Base-by-base conservation (phyloP, 2,888 invertebrate species). In the Clunio marinus region DNA sequence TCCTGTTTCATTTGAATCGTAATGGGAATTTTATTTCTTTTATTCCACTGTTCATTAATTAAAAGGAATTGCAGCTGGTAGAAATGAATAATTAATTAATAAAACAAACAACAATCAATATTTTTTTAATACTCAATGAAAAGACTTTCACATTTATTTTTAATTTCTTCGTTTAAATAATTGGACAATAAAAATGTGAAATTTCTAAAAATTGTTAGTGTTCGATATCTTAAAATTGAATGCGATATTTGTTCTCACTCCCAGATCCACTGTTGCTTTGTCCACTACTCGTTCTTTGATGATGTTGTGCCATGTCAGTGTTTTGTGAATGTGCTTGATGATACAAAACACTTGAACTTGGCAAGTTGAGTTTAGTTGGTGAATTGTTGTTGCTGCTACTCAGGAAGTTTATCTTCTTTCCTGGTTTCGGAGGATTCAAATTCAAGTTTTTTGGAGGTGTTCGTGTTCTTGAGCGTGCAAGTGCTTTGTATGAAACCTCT, bases 161-260 rank as follows among this genome's bases (percentile, higher is more conserved):
- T n/a, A n/a, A n/a, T n/a, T n/a, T n/a, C n/a, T n/a, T n/a, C n/a
- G n/a, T n/a, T n/a, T n/a, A n/a, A n/a, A n/a, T n/a, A n/a, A n/a
- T n/a, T n/a, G n/a, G n/a, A n/a, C n/a, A n/a, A n/a, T n/a, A n/a
- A n/a, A n/a, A n/a, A n/a, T n/a, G n/a, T n/a, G n/a, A n/a, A n/a
- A n/a, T n/a, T n/a, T n/a, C n/a, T n/a, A n/a, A n/a, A n/a, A n/a
- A n/a, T n/a, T n/a, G n/a, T n/a, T n/a, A n/a, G n/a, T n/a, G n/a
- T n/a, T n/a, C n/a, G n/a, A n/a, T n/a, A 15, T 28, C n/a, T 58
- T 69, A 73, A 69, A 73, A 73, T 69, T 72, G 73, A 58, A 73
- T 73, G 32, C 71, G 69, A 66, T 73, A 73, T 32, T 72, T 71
- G 70, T 72, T 73, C 66, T 72, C 73, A 7, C 70, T 15, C 15